Evolutionary conservation across 2,888 invertebrate genomes (phyloP), one percentile per base, ranked within the genome.

Genomic region (Cantharis nigra): DNA sequence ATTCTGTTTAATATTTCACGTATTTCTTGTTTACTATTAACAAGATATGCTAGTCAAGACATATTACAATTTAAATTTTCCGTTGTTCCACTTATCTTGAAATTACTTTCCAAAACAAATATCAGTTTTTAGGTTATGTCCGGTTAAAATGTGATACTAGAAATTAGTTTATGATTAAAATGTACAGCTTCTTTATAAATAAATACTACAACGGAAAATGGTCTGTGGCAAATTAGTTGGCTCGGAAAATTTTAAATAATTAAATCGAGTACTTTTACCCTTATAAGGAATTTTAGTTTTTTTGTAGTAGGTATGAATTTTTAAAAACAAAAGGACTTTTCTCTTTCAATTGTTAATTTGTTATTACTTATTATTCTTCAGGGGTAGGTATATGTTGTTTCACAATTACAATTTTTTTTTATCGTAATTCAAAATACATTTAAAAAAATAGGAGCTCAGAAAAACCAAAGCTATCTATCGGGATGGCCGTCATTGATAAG

Each of bases 121-220:
- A 26, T 18, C 23, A 16, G 23, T 30, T 69, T 69, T 69, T 76
- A 76, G 65, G 65, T 67, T 67, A 67, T 67, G 65, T 67, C 26
- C 26, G 49, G 49, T 67, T 67, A 67, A 23, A 26, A 67, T 67
- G 65, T 67, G 65, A 67, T 67, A 49, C n/a, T 49, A 49, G 49
- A 49, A 49, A 49, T 49, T 49, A 49, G 49, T 9, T 49, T n/a
- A n/a, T 9, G n/a, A n/a, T 49, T 49, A 49, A 49, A n/a, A n/a
- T 49, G 7, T n/a, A 49, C 49, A 49, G 49, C 49, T 49, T 4
- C 49, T 49, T 49, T 49, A 49, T n/a, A n/a, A 49, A 13, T 49
- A 49, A n/a, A 30, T 10, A 30, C 28, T n/a, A n/a, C 49, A 2
- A 49, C 3, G 7, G 33, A 49, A 49, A 49, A 4, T n/a, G n/a